Evolutionary conservation across 2,797 vertebrate genomes (phyloP).

Genomic region (Molothrus ater): DNA sequence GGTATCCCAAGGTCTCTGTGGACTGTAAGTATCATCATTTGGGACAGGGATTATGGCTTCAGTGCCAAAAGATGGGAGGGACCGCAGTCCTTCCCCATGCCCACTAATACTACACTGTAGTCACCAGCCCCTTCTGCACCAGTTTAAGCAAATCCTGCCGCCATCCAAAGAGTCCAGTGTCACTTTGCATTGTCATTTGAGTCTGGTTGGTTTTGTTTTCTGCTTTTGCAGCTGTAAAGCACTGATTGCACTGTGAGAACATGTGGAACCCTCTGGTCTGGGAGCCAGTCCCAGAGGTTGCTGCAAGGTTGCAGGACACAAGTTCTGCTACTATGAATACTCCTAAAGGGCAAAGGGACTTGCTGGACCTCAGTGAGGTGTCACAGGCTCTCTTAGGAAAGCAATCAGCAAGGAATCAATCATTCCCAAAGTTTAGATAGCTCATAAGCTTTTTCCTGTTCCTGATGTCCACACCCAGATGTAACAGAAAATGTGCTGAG

Average conservation of each 20-base stretch:
- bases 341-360: background rate
- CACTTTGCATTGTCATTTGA: background rate
- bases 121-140: conserved; percentile 43
- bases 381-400: background rate
- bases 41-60: background rate
- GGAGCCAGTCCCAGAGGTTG: background rate
- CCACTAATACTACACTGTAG: background rate
- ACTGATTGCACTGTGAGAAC: conserved; percentile 50
- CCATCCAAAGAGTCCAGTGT: conserved; percentile 39
- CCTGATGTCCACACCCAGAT: background rate
- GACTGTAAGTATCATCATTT: background rate
- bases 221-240: conserved; percentile 23
- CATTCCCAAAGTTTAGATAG: background rate
- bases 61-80: conserved; percentile 13
- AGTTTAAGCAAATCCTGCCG: conserved; percentile 15
- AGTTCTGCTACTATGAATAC: background rate
- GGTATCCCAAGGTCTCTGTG: background rate
- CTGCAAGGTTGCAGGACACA: background rate
- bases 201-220: conserved; percentile 17
- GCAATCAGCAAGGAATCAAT: background rate
- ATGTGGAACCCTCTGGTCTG: background rate
- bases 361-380: background rate
- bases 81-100: background rate
- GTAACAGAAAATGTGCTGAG: background rate
- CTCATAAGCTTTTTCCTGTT: background rate